Conservation (phyloP, 2,113 vertebrate species). For the Parus major region DNA sequence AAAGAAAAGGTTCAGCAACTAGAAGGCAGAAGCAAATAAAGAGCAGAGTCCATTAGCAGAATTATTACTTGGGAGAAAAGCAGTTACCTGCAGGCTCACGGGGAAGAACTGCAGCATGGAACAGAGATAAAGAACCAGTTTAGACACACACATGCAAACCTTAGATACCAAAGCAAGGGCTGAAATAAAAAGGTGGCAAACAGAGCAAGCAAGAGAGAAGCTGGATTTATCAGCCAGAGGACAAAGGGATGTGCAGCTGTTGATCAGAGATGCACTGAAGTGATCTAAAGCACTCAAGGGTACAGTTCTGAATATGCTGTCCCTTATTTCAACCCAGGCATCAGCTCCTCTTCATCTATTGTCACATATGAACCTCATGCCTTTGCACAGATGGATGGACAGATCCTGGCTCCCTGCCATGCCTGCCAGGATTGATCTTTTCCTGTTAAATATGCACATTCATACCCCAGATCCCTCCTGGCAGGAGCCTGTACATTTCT, state of each 20-base stretch:
- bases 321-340: neutral
- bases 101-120: conserved; percentile 85
- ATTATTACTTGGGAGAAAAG: conserved; percentile 39
- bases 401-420: neutral
- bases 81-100: conserved; percentile 85
- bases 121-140: conserved; percentile 53
- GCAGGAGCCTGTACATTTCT: neutral
- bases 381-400: neutral
- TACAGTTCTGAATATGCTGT: neutral
- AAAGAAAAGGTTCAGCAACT: neutral
- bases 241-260: neutral
- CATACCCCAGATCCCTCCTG: neutral
- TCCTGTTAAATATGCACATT: neutral
- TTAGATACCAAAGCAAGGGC: neutral
- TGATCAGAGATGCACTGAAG: neutral
- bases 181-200: conserved; percentile 17
- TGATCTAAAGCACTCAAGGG: neutral
- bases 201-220: neutral
- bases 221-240: neutral
- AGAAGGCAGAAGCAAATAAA: conserved; percentile 7
- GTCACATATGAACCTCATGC: neutral
- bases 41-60: conserved; percentile 13
- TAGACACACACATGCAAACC: conserved; percentile 9
- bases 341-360: neutral
- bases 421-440: neutral